Conservation (phyloP, 2,113 vertebrate species). For the Miniopterus natalensis region DNA sequence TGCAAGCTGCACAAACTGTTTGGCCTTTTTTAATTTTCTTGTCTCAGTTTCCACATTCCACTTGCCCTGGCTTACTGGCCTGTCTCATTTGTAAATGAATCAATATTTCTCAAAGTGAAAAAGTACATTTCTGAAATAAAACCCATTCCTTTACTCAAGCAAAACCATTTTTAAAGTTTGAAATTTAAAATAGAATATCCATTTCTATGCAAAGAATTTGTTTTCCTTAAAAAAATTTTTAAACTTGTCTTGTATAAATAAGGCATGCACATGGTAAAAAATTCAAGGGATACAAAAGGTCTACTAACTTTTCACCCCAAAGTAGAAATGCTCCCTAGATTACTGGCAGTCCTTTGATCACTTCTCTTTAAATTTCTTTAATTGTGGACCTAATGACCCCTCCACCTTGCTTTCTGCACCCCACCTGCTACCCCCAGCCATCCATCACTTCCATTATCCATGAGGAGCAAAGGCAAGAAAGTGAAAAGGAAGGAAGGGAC, state of each 20-base stretch:
- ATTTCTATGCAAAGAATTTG: not conserved
- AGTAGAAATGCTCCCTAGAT: not conserved
- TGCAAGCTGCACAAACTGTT: no score
- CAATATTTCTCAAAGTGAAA: slow-evolving; percentile 7
- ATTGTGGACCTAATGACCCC: not conserved
- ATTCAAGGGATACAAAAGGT: not conserved
- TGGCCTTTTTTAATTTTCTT: no score
- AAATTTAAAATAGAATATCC: not conserved
- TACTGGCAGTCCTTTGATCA: not conserved
- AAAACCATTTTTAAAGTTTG: not conserved
- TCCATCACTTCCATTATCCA: not conserved
- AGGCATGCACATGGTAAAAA: not conserved
- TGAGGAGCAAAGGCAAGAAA: not conserved
- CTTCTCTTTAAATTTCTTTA: not conserved
- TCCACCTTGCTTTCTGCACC: not conserved
- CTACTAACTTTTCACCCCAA: not conserved
- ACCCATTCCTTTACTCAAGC: not conserved
- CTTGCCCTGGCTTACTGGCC: no score
- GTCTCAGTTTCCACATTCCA: no score
- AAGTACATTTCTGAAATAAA: not conserved
- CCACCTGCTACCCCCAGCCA: not conserved
- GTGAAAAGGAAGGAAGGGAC: not conserved
- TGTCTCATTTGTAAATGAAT: not conserved
- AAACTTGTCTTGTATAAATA: not conserved
- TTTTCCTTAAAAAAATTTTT: not conserved